phyloP scores from a whole-genome alignment of 1,140 invertebrate genomes.

The Nymphalis io region DNA sequence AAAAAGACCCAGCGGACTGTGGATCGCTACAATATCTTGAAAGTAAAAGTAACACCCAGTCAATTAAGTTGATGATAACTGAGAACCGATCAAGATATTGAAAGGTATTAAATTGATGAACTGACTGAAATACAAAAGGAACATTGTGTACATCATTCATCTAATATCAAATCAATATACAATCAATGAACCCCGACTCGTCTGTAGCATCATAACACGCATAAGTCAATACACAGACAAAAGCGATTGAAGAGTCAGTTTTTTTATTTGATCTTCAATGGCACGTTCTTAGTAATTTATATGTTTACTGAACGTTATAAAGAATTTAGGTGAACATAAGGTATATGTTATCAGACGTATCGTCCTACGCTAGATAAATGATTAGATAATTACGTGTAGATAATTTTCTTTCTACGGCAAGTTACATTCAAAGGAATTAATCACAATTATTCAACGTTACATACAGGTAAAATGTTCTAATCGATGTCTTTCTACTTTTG shows the following conservation, averaged over 20 bases:
- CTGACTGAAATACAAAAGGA: constrained; percentile 31
- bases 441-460: too few species aligned
- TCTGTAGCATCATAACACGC: constrained; percentile 10
- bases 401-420: constrained; percentile 17
- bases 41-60: constrained; percentile 31
- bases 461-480: too few species aligned
- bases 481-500: too few species aligned
- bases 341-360: constrained; percentile 44
- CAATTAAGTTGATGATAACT: constrained; percentile 35
- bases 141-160: constrained; percentile 25
- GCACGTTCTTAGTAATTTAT: constrained; percentile 29
- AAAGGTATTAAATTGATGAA: constrained; percentile 42
- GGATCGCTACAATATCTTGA: constrained; percentile 17
- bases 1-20: constrained; percentile 15
- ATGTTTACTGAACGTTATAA: constrained; percentile 22
- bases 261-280: constrained; percentile 24
- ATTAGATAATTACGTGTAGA: constrained; percentile 47
- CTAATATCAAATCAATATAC: constrained; percentile 39
- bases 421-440: too few species aligned
- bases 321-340: constrained; percentile 38
- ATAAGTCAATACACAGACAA: constrained; percentile 24
- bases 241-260: constrained; percentile 11
- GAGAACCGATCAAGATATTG: constrained; percentile 36
- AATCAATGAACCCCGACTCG: constrained; percentile 59
- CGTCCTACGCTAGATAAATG: constrained; percentile 25